Evolutionary conservation across 2,113 vertebrate species (phyloP).

Genomic region (Cavia aperea): DNA sequence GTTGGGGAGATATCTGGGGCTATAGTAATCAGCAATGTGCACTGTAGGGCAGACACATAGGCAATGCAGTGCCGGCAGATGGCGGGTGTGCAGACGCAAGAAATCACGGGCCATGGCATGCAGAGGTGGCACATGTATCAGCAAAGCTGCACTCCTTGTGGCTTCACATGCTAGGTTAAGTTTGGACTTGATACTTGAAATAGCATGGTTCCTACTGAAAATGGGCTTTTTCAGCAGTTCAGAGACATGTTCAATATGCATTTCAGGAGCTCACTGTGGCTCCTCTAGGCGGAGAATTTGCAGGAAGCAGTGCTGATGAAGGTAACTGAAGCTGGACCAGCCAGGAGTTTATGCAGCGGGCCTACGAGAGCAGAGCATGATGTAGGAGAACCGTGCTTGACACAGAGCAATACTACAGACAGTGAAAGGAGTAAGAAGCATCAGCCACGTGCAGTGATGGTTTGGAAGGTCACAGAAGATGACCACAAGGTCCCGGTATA

Average conservation of each 20-base stretch:
- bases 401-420: background rate
- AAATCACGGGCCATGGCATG: background rate
- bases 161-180: background rate
- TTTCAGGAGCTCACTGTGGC: background rate
- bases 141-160: background rate
- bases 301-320: background rate
- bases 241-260: background rate
- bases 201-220: background rate
- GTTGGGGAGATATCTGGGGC: background rate
- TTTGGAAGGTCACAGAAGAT: background rate
- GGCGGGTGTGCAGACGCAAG: background rate
- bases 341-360: too few species aligned
- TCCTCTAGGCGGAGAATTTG: background rate
- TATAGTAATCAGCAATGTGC: too few species aligned
- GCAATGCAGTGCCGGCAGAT: background rate
- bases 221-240: background rate
- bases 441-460: background rate
- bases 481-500: background rate
- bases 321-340: background rate
- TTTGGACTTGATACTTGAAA: background rate
- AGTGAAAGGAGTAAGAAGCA: background rate
- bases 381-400: background rate
- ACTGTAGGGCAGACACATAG: fast-evolving
- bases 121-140: background rate
- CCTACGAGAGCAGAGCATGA: too few species aligned